These are phyloP conservation scores for Eretmocerus hayati DNA, from an alignment of 2,888 invertebrate genomes.

Conservation along the genomic window DNA sequence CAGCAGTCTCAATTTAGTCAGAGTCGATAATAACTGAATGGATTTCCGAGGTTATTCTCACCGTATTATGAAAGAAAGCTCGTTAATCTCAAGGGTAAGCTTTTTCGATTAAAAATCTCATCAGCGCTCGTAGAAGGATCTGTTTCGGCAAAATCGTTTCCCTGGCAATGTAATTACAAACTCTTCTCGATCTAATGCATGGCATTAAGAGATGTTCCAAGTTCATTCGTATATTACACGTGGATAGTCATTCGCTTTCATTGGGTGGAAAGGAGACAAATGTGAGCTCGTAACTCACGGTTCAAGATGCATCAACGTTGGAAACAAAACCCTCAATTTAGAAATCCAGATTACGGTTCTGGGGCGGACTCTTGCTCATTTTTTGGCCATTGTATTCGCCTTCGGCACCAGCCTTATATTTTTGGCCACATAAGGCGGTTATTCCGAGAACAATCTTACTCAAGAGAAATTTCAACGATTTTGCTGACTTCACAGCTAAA, in stretches of 20 bases:
- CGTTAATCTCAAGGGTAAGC: too few relatives aligned
- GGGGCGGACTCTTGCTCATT: neutral
- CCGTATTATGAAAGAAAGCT: too few relatives aligned
- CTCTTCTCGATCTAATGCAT: neutral
- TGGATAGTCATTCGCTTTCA: conserved; percentile 12
- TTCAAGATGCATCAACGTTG: conserved; percentile 15
- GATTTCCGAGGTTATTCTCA: too few relatives aligned
- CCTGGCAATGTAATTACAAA: conserved; percentile 7
- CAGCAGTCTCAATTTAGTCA: too few relatives aligned
- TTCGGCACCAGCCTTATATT: neutral
- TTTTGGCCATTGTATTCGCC: conserved; percentile 10
- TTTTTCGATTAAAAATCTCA: too few relatives aligned
- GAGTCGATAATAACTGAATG: too few relatives aligned
- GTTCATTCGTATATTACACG: neutral
- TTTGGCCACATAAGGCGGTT: too few relatives aligned
- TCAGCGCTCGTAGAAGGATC: too few relatives aligned
- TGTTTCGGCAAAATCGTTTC: conserved; percentile 8
- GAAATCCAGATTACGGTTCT: conserved; percentile 19
- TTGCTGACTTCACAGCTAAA: too few relatives aligned
- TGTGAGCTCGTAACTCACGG: conserved; percentile 12
- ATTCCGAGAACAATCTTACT: conserved; percentile 18
- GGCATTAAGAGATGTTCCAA: conserved; percentile 11
- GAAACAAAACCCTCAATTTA: conserved; percentile 21
- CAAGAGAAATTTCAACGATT: conserved; percentile 11
- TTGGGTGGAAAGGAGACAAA: conserved; percentile 19